Evolutionary conservation across 1,140 invertebrate genomes (phyloP).

Genomic region (Theocolax elegans): DNA sequence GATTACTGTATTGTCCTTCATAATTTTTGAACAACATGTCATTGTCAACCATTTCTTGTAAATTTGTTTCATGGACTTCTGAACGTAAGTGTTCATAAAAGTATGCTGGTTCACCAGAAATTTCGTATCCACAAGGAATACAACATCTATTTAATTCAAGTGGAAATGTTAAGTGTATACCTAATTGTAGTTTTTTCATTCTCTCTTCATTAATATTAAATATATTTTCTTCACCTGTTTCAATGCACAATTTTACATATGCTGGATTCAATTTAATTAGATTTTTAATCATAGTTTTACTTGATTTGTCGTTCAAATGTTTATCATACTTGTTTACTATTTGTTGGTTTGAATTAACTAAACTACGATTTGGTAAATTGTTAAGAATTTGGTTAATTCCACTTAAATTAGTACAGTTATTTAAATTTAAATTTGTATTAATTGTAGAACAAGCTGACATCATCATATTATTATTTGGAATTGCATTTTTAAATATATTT

Average conservation of each 20-base stretch:
- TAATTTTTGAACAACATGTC: constrained; percentile 7
- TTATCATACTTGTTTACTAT: no score
- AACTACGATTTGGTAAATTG: neutral
- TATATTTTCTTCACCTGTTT: constrained; percentile 33
- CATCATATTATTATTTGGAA: constrained; percentile 20
- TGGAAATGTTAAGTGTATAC: constrained; percentile 34
- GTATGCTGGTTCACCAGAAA: constrained; percentile 10
- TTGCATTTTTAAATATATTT: constrained; percentile 7
- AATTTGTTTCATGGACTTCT: constrained; percentile 18
- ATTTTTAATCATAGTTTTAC: constrained; percentile 10
- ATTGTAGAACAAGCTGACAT: no score
- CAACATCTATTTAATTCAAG: constrained; percentile 18
- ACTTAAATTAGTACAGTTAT: neutral
- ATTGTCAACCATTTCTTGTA: constrained; percentile 32
- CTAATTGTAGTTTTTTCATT: constrained; percentile 28
- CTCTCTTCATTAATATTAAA: constrained; percentile 20
- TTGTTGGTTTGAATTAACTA: neutral
- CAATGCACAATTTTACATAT: constrained; percentile 32
- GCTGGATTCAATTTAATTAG: constrained; percentile 24
- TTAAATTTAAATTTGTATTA: no score
- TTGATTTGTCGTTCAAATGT: neutral
- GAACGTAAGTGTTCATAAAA: constrained; percentile 43
- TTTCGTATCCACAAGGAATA: constrained; percentile 37
- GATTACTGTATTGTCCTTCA: constrained; percentile 18
- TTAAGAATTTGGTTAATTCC: neutral